Evolutionary conservation across 2,797 vertebrate genomes (phyloP), one percentile per base, ranked within the genome.

Genomic region (Rallus crepitans): DNA sequence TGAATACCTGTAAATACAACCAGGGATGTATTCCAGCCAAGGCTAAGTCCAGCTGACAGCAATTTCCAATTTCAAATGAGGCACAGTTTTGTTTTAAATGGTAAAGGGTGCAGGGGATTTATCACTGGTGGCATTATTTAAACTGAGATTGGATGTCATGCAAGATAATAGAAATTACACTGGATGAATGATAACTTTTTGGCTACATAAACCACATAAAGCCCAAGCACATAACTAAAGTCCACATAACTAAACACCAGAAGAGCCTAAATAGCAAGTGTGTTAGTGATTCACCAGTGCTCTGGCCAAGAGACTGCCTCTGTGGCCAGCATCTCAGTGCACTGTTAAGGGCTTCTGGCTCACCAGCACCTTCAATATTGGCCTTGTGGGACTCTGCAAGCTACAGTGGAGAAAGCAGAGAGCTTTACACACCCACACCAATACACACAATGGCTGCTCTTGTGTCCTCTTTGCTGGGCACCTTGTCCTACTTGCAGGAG

Each of bases 21-120:
- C 65, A 61, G 70, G 59, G 70, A 39, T 91, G 87, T 82, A 90
- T 73, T 94, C 59, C 73, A 91, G 79, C 95, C 94, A 97, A 83
- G 70, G 63, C 59, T 0, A 0, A 27, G 68, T 63, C 88, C 82
- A 90, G 72, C 60, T 92, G 86, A 96, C 85, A 90, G 15, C 1
- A 4, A 72, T 86, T 86, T 76, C 55, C 53, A 50, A n/a, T 47
- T 71, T 65, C 73, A 82, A 94, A 79, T 24, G 90, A 94, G 78
- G 63, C 77, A 72, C 47, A 64, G 77, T 65, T 95, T 90, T 84
- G 77, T 92, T 91, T 92, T 56, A 69, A 93, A 78, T 31, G 8
- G 47, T 82, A 18, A 66, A 73, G 72, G 82, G 82, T 90, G 66
- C 12, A 63, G 17, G 71, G 70, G 47, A 90, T 92, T 94, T 91